phyloP scores from a whole-genome alignment of 2,113 vertebrate genomes.

The Pachypanchax playfairii region DNA sequence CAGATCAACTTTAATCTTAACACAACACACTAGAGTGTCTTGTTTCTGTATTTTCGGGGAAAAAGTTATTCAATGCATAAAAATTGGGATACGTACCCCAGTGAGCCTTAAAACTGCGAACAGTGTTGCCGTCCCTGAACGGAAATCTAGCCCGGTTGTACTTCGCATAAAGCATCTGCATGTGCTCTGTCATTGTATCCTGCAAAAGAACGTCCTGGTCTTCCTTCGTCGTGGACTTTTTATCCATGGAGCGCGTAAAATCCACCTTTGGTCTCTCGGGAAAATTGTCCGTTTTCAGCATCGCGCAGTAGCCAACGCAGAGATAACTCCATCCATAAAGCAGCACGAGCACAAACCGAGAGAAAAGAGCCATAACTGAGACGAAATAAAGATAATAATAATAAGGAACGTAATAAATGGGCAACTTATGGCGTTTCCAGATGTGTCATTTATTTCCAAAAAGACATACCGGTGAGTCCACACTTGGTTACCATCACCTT shows the following conservation, averaged over 20 bases:
- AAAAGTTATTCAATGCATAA: conserved; percentile 20
- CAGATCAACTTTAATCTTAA: not conserved
- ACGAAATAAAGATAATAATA: not conserved
- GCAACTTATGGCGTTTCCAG: conserved; percentile 36
- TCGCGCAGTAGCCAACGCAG: conserved; percentile 77
- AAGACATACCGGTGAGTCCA: conserved; percentile 35
- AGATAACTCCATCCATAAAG: conserved; percentile 82
- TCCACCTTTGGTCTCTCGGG: conserved; percentile 58
- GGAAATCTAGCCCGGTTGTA: conserved; percentile 80
- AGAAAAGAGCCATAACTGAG: conserved; percentile 77
- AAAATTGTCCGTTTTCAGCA: conserved; percentile 62
- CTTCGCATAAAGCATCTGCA: conserved; percentile 90
- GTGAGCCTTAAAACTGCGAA: conserved; percentile 86
- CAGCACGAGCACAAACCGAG: conserved; percentile 74
- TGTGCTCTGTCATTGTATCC: conserved; percentile 90
- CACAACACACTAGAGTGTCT: not conserved
- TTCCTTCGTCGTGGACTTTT: conserved; percentile 31
- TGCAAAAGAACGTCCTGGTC: conserved; percentile 54
- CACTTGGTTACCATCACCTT: conserved; percentile 46
- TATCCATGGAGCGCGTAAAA: conserved; percentile 45
- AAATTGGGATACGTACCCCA: conserved; percentile 73
- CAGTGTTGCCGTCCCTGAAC: conserved; percentile 88
- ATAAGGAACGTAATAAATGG: not conserved
- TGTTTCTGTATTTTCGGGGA: not conserved
- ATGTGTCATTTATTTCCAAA: conserved; percentile 49